phyloP scores from a whole-genome alignment of 2,113 vertebrate genomes.

The Leptocoma aspasia region DNA sequence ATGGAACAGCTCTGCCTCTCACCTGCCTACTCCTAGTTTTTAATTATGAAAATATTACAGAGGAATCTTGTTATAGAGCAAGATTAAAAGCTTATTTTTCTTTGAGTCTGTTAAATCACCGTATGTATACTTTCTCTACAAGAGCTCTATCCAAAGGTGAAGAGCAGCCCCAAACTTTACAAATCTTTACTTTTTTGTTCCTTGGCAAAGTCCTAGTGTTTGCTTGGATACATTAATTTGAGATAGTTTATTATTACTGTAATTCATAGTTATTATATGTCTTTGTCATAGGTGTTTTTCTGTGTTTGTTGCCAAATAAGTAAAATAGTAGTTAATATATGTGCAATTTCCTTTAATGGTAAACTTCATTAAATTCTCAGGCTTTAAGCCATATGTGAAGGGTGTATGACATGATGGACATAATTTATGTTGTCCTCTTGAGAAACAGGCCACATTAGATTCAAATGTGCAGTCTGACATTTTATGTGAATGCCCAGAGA shows the following conservation, averaged over 20 bases:
- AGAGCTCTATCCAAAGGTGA: background rate
- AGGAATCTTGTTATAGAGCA: background rate
- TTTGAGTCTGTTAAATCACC: background rate
- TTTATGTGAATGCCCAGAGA: background rate
- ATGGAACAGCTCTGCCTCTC: constrained; percentile 26
- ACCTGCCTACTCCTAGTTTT: constrained; percentile 32
- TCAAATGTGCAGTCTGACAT: background rate
- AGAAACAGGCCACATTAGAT: background rate
- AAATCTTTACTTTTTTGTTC: background rate
- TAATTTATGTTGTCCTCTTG: background rate
- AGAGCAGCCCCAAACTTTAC: background rate
- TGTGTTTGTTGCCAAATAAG: background rate
- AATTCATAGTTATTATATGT: background rate
- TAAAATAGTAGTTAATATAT: background rate
- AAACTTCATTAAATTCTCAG: background rate
- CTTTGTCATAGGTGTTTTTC: background rate
- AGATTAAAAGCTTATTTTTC: constrained; percentile 6
- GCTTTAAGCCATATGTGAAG: background rate
- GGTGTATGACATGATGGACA: background rate
- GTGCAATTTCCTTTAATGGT: background rate
- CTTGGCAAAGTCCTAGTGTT: background rate
- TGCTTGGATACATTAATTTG: background rate
- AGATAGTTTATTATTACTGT: background rate
- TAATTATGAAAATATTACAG: constrained; percentile 41
- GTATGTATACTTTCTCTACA: background rate